Conservation (phyloP, 92 coral and sea anemone genomes). For the Siderastrea siderea region DNA sequence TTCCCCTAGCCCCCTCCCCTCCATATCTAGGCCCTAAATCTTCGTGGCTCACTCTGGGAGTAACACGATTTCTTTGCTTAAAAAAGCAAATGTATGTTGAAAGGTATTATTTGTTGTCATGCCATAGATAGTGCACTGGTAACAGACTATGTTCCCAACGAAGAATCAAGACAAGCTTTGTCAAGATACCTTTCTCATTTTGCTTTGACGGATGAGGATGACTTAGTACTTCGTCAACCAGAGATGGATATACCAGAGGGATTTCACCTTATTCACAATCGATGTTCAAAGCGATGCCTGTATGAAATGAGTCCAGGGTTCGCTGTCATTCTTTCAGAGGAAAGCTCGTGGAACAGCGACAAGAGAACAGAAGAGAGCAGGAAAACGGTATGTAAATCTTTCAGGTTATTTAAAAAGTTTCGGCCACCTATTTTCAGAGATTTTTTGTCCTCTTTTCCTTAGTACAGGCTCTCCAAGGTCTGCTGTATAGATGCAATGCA, state of each 20-base stretch:
- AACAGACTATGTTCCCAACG: conserved; percentile 8
- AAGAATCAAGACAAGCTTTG: not conserved
- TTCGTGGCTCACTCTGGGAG: too few relatives aligned
- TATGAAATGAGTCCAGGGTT: not conserved
- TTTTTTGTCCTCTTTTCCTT: too few relatives aligned
- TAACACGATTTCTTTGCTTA: too few relatives aligned
- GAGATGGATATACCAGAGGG: conserved; percentile 12
- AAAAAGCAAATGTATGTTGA: too few relatives aligned
- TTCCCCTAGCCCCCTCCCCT: too few relatives aligned
- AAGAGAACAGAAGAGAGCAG: not conserved
- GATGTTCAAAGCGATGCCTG: conserved; percentile 14
- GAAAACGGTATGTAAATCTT: not conserved
- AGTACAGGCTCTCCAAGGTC: too few relatives aligned
- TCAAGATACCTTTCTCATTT: conserved; percentile 1
- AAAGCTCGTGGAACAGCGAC: not conserved
- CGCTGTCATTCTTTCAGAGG: not conserved
- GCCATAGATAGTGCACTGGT: not conserved
- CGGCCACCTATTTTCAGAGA: too few relatives aligned
- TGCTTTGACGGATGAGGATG: not conserved
- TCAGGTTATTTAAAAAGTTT: too few relatives aligned
- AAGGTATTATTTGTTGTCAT: too few relatives aligned
- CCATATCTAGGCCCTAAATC: too few relatives aligned
- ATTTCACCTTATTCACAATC: conserved; percentile 3
- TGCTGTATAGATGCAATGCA: too few relatives aligned
- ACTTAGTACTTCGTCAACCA: not conserved